phyloP scores from a whole-genome alignment of 1,140 invertebrate species.

The Aleiodes sp. region DNA sequence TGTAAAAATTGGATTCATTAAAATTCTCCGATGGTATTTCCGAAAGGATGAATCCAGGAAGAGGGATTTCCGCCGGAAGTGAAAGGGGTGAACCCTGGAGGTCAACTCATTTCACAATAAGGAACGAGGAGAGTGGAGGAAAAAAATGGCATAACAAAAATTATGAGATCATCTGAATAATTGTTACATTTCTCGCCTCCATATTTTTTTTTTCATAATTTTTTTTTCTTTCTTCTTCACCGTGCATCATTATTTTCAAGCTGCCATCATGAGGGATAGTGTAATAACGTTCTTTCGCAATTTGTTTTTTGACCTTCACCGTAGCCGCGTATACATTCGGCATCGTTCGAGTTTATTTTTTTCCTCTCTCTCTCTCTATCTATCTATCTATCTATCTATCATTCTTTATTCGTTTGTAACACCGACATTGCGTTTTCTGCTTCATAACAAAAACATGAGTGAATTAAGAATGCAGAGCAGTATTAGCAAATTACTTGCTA shows the following conservation, averaged over 20 bases:
- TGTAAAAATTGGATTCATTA: background rate
- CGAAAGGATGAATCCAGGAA: conserved; percentile 14
- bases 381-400: too few species aligned
- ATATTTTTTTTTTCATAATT: background rate
- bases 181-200: too few species aligned
- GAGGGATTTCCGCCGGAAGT: conserved; percentile 15
- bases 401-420: too few species aligned
- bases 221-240: background rate
- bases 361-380: background rate
- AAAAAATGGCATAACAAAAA: background rate
- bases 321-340: background rate
- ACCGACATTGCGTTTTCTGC: background rate
- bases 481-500: background rate
- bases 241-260: conserved; percentile 5
- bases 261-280: background rate
- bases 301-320: conserved; percentile 43
- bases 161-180: background rate
- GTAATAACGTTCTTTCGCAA: conserved; percentile 38
- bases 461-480: background rate
- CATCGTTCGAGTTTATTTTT: background rate
- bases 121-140: background rate
- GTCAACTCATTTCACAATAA: background rate
- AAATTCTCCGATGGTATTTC: conserved; percentile 4
- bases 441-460: background rate
- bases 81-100: conserved; percentile 1